Percentiles rank a stretch among this genome's conserved stretches.
These are phyloP conservation scores for Drosophila malerkotliana DNA, from an alignment of 1,140 invertebrate genomes.

Conservation along the genomic window DNA sequence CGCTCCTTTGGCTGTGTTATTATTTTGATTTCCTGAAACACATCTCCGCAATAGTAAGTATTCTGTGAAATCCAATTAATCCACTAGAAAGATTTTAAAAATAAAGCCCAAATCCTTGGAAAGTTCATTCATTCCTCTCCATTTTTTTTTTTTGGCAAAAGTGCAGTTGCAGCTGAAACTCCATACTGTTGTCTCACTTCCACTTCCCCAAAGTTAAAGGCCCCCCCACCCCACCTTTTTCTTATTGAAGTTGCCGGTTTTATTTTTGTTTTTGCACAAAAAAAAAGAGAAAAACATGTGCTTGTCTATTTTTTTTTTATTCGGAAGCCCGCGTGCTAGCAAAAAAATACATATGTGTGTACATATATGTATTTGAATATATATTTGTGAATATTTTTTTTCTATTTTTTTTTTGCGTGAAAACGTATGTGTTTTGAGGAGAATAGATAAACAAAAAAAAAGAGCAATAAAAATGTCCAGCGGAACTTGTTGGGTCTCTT, in stretches of 20 bases:
- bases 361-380: background rate
- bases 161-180: background rate
- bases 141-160: background rate
- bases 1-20: constrained; percentile 9
- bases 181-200: background rate
- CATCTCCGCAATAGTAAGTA: constrained; percentile 24
- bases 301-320: constrained; percentile 22
- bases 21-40: constrained; percentile 6
- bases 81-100: background rate
- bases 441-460: constrained; percentile 29
- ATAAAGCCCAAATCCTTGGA: background rate
- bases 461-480: constrained; percentile 26
- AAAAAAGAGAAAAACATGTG: constrained; percentile 21
- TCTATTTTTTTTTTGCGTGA: constrained; percentile 1
- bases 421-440: background rate
- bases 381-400: no score
- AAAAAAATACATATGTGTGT: constrained; percentile 5
- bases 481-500: background rate
- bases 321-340: constrained; percentile 16
- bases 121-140: background rate
- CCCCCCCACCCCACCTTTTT: background rate
- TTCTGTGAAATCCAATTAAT: background rate
- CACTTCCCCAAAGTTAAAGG: background rate
- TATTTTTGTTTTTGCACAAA: background rate
- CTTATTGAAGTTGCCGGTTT: constrained; percentile 10